phyloP scores from a whole-genome alignment of 2,888 invertebrate genomes.

The Acanthoscelides obtectus region DNA sequence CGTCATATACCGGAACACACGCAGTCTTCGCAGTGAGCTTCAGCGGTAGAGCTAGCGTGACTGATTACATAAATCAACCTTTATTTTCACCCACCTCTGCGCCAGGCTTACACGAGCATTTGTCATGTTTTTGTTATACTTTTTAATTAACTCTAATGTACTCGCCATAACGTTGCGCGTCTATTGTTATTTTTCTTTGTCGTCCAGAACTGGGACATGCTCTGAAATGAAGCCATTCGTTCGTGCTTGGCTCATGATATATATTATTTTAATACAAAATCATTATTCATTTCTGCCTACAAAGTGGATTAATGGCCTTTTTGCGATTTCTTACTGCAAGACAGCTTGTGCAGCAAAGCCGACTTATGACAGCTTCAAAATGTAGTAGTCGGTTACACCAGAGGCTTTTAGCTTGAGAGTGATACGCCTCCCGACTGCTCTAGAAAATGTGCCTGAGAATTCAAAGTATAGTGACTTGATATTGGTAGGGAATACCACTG shows the following conservation, averaged over 20 bases:
- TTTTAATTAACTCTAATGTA: conserved; percentile 26
- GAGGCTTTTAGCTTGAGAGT: too few species aligned
- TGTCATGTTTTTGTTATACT: conserved; percentile 26
- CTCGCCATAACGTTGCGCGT: neutral
- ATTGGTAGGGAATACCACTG: too few species aligned
- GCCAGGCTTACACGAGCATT: conserved; percentile 25
- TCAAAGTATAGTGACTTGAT: too few species aligned
- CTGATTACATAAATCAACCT: conserved; percentile 40
- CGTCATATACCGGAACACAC: conserved; percentile 29
- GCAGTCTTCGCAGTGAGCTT: conserved; percentile 21
- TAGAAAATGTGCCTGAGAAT: too few species aligned
- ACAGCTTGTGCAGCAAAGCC: too few species aligned
- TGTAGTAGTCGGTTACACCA: too few species aligned
- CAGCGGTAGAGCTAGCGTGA: conserved; percentile 33
- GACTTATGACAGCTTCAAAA: too few species aligned
- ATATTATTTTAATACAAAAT: neutral
- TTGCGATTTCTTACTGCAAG: too few species aligned
- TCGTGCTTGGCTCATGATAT: neutral
- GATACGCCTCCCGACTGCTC: too few species aligned
- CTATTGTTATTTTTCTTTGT: neutral
- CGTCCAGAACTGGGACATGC: neutral
- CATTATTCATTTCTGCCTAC: neutral
- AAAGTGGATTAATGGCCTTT: neutral
- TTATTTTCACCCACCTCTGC: conserved; percentile 34
- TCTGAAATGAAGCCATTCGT: neutral